Conservation (phyloP, 2,888 invertebrate species). For the Meandrusa payeni region DNA sequence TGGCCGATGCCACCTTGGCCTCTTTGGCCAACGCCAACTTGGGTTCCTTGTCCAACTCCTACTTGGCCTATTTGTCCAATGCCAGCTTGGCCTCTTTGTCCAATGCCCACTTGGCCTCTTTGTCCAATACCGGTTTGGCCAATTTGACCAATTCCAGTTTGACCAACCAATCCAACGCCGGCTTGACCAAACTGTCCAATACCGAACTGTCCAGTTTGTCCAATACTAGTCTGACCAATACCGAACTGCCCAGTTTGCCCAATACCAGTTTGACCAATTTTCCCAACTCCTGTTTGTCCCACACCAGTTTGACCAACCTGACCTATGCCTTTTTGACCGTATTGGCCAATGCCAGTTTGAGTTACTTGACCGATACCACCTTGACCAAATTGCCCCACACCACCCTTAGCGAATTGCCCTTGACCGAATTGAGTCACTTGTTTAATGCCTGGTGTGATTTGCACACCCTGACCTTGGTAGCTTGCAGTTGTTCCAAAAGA, state of each 20-base stretch:
- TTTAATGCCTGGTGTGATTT: slow-evolving; percentile 37
- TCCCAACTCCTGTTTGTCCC: slow-evolving; percentile 20
- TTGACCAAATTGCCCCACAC: slow-evolving; percentile 39
- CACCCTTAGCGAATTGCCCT: slow-evolving; percentile 35
- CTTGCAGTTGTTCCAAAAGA: slow-evolving; percentile 48
- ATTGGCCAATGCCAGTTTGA: slow-evolving; percentile 27
- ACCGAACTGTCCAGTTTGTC: slow-evolving; percentile 22
- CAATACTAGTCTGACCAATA: slow-evolving; percentile 28
- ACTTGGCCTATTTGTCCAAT: slow-evolving; percentile 13
- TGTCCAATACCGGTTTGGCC: slow-evolving; percentile 16
- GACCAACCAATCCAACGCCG: slow-evolving; percentile 21
- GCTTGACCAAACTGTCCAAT: slow-evolving; percentile 19
- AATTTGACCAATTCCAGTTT: slow-evolving; percentile 17
- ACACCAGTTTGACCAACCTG: slow-evolving; percentile 24
- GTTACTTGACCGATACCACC: slow-evolving; percentile 31
- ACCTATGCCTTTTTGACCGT: slow-evolving; percentile 27
- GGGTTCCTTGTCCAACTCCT: slow-evolving; percentile 11
- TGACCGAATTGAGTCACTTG: slow-evolving; percentile 39
- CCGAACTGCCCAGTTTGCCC: slow-evolving; percentile 29
- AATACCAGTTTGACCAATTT: slow-evolving; percentile 25
- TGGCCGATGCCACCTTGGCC: slow-evolving; percentile 28
- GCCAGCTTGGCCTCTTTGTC: slow-evolving; percentile 11
- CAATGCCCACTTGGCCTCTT: neutral
- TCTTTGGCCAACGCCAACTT: slow-evolving; percentile 20
- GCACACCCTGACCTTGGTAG: slow-evolving; percentile 33